Evolutionary conservation across 92 coral and sea anemone genomes (phyloP).

Genomic region (Epizoanthus rinbou): DNA sequence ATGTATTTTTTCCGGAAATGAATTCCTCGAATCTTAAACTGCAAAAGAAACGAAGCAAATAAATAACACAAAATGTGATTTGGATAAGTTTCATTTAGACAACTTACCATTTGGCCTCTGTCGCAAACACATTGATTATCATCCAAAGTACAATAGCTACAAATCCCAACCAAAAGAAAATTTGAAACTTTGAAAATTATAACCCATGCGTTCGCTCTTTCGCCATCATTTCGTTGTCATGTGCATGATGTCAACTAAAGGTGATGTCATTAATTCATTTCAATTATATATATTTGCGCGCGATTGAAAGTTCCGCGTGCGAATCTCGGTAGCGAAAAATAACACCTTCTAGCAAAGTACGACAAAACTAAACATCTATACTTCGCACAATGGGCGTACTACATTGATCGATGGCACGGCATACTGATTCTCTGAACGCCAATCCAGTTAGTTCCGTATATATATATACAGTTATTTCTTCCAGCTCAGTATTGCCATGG

Average conservation of each 20-base stretch:
- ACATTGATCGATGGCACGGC: too few relatives aligned
- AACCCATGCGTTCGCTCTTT: background rate
- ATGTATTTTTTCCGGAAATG: slow-evolving; percentile 91
- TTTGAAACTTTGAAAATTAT: background rate
- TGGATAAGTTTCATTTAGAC: background rate
- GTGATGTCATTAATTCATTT: slow-evolving; percentile 56
- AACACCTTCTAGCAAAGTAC: too few relatives aligned
- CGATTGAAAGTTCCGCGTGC: background rate
- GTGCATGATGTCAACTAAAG: slow-evolving; percentile 54
- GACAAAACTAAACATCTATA: background rate
- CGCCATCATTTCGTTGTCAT: slow-evolving; percentile 28
- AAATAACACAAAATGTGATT: background rate
- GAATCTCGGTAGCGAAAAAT: background rate
- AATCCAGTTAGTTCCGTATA: too few relatives aligned
- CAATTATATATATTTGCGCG: slow-evolving; percentile 40
- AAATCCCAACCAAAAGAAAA: background rate
- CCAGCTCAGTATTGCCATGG: too few relatives aligned
- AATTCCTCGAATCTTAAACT: slow-evolving; percentile 93
- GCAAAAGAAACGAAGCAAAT: slow-evolving; percentile 34
- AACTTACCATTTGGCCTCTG: slow-evolving; percentile 56
- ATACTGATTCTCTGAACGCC: too few relatives aligned
- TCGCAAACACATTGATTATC: slow-evolving; percentile 44
- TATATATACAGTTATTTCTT: too few relatives aligned
- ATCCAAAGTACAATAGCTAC: slow-evolving; percentile 8
- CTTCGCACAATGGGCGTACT: background rate